Conservation (phyloP, 2,113 vertebrate species). For the Hyaena hyaena region DNA sequence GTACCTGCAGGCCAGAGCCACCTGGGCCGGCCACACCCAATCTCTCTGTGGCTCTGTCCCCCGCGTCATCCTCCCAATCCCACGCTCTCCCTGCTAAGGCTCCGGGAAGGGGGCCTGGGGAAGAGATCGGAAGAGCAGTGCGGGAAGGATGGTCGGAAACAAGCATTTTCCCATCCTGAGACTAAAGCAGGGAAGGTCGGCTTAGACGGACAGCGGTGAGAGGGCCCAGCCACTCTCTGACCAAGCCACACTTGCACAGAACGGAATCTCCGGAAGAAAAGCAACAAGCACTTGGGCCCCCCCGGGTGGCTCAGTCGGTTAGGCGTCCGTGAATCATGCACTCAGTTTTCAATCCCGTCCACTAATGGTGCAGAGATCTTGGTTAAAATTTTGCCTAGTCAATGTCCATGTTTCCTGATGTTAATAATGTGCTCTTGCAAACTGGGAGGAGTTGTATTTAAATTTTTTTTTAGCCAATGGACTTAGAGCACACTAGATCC, state of each 20-base stretch:
- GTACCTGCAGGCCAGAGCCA: neutral
- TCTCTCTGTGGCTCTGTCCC: neutral
- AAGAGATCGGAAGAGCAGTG: neutral
- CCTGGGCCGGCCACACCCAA: accelerated
- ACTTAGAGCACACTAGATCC: neutral
- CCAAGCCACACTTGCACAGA: accelerated
- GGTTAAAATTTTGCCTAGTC: neutral
- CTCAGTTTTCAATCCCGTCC: neutral
- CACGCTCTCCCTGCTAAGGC: neutral
- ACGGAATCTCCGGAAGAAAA: neutral
- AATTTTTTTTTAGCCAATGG: neutral
- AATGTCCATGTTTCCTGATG: too few species aligned
- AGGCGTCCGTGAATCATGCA: neutral
- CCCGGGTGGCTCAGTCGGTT: too few species aligned
- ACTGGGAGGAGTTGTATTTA: neutral
- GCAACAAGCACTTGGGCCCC: too few species aligned
- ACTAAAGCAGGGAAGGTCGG: accelerated
- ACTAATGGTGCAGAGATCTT: neutral
- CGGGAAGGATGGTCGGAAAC: neutral
- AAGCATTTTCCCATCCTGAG: neutral
- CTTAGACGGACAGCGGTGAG: accelerated
- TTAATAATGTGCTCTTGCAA: neutral
- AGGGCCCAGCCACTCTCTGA: neutral
- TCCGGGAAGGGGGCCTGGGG: neutral
- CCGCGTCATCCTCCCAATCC: accelerated